Percentiles rank a stretch among this genome's conserved stretches.
These are phyloP conservation scores for Aricia artaxerxes DNA, from an alignment of 2,888 invertebrate genomes.

Conservation along the genomic window DNA sequence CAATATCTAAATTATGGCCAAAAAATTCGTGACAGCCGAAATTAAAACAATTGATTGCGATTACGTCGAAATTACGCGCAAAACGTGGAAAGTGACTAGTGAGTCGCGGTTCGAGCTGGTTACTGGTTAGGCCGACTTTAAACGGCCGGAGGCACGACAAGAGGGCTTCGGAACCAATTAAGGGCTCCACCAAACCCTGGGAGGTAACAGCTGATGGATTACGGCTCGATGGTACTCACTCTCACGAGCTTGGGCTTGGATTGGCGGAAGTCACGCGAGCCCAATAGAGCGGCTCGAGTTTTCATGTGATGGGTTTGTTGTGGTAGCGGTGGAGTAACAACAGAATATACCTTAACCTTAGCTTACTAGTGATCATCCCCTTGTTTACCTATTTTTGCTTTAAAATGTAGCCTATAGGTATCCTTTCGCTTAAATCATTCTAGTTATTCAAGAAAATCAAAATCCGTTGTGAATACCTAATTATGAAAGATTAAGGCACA, in stretches of 20 bases:
- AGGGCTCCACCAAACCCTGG: constrained; percentile 76
- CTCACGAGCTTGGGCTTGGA: constrained; percentile 47
- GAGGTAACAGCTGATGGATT: constrained; percentile 71
- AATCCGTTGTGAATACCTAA: no score
- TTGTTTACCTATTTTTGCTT: not conserved
- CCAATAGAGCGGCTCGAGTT: constrained; percentile 44
- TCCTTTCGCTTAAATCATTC: no score
- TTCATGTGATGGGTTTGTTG: constrained; percentile 1
- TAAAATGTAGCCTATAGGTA: not conserved
- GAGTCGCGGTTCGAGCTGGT: constrained; percentile 71
- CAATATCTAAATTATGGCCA: not conserved
- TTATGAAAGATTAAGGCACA: no score
- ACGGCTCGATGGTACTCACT: constrained; percentile 77
- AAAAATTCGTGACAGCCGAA: not conserved
- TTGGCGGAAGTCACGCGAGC: constrained; percentile 68
- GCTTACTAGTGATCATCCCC: not conserved
- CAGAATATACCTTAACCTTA: not conserved
- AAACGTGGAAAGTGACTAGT: not conserved
- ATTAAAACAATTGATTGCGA: constrained; percentile 13
- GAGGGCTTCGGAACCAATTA: constrained; percentile 79
- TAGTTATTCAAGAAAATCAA: no score
- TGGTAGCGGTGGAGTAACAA: not conserved
- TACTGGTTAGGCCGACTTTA: constrained; percentile 76
- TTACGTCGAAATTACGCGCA: not conserved
- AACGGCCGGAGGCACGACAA: constrained; percentile 72